Evolutionary conservation across 2,888 invertebrate genomes (phyloP).

Genomic region (Periphyllus acericola): DNA sequence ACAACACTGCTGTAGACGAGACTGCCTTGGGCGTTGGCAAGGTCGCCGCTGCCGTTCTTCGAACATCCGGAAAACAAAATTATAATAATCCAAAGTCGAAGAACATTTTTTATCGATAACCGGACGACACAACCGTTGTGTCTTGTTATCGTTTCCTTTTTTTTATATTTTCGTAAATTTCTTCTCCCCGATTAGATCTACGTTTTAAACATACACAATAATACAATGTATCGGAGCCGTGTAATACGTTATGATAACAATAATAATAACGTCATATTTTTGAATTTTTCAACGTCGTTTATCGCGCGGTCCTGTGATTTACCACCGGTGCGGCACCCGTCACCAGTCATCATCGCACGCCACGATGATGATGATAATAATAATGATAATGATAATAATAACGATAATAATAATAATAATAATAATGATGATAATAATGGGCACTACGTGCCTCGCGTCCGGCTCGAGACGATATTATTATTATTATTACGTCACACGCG

Average conservation of each 20-base stretch:
- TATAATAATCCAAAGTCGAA: not conserved
- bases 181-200: too few relatives aligned
- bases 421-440: not conserved
- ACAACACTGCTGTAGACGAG: conserved; percentile 21
- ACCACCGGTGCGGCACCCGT: not conserved
- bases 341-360: too few relatives aligned
- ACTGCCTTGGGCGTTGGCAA: conserved; percentile 61
- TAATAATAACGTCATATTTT: too few relatives aligned
- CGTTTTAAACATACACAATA: too few relatives aligned
- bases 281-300: too few relatives aligned
- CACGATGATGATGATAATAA: too few relatives aligned
- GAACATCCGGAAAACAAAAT: conserved; percentile 33
- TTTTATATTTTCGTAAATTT: not conserved
- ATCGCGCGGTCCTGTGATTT: not conserved
- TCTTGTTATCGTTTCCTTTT: not conserved
- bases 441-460: conserved; percentile 5
- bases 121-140: too few relatives aligned
- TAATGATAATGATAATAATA: too few relatives aligned
- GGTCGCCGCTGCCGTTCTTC: conserved; percentile 42
- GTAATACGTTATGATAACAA: too few relatives aligned
- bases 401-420: too few relatives aligned
- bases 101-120: not conserved
- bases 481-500: conserved; percentile 42
- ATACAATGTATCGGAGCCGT: too few relatives aligned
- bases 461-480: conserved; percentile 26